Evolutionary conservation across 2,797 vertebrate species (phyloP).

Genomic region (Mormyrops attenuatus): DNA sequence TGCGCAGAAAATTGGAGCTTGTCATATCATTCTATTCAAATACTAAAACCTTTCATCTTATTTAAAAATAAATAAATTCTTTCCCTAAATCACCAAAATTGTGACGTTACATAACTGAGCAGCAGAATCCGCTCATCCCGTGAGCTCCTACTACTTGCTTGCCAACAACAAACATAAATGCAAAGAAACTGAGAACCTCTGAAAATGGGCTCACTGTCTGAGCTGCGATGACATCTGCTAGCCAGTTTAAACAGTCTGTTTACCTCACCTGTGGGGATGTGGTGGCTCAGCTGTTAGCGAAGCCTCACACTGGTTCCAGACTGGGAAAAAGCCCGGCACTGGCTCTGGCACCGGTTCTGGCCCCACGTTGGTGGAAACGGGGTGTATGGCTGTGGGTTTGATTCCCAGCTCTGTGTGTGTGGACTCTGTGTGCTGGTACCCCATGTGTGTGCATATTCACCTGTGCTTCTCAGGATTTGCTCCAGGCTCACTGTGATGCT

Average conservation of each 20-base stretch:
- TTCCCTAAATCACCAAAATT: neutral
- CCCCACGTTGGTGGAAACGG: neutral
- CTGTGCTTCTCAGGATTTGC: neutral
- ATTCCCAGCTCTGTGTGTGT: neutral
- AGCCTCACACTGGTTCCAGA: neutral
- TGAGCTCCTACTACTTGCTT: neutral
- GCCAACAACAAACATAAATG: neutral
- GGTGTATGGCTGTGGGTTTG: neutral
- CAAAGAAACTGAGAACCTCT: neutral
- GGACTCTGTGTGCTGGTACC: neutral
- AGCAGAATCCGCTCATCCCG: neutral
- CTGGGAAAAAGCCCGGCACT: neutral
- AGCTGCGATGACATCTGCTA: neutral
- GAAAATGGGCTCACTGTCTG: neutral
- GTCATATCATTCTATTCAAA: neutral
- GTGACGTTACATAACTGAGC: neutral
- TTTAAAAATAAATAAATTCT: neutral
- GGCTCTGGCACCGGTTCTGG: neutral
- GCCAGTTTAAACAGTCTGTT: neutral
- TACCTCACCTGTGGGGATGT: neutral
- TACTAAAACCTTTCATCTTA: neutral
- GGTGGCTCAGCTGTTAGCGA: neutral
- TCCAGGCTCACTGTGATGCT: neutral
- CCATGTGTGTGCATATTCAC: neutral
- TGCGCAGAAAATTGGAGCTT: conserved; percentile 1